A percentile compares a stretch with the other conserved stretches of the same genome.
phyloP scores from a whole-genome alignment of 2,888 invertebrate genomes.

The Lasius fuliginosus region DNA sequence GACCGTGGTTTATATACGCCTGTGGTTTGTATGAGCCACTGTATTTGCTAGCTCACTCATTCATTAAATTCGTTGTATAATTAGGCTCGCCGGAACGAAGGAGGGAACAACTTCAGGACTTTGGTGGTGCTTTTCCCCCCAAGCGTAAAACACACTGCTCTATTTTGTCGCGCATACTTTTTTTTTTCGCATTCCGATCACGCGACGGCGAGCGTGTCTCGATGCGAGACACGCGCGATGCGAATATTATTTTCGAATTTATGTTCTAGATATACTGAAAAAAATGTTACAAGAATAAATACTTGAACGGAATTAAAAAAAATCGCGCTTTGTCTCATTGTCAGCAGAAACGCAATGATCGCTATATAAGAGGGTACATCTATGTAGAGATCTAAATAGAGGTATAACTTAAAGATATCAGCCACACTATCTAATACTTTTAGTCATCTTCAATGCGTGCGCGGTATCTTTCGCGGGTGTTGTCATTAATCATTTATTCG shows the following conservation, averaged over 20 bases:
- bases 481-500: constrained; percentile 44
- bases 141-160: constrained; percentile 11
- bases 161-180: constrained; percentile 36
- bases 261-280: too few relatives aligned
- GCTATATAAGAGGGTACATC: neutral
- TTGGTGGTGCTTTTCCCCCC: constrained; percentile 10
- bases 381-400: neutral
- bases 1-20: constrained; percentile 85
- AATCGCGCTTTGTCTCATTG: neutral
- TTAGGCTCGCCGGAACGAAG: constrained; percentile 79
- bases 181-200: constrained; percentile 48
- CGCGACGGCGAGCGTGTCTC: neutral
- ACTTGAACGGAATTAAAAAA: neutral
- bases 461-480: neutral
- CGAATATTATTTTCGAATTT: constrained; percentile 16
- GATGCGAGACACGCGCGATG: neutral
- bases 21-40: constrained; percentile 82
- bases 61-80: constrained; percentile 86
- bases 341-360: neutral
- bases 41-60: constrained; percentile 85
- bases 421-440: neutral
- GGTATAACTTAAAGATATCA: neutral
- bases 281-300: neutral
- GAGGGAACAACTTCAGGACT: constrained; percentile 14
- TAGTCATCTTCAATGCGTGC: neutral